These are phyloP conservation scores for Sturmia bella DNA, from an alignment of 2,888 invertebrate genomes.

Conservation along the genomic window DNA sequence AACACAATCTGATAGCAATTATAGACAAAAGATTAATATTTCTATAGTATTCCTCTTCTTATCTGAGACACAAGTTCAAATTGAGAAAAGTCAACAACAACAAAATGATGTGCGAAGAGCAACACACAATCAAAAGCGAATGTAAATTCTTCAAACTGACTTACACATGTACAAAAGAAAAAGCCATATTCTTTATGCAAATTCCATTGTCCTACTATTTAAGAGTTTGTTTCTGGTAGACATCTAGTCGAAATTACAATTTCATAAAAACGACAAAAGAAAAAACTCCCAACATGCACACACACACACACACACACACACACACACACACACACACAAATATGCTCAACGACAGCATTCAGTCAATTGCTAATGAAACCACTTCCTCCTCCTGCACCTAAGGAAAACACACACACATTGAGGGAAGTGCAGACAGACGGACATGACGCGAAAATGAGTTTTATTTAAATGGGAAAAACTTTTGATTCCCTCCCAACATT, in stretches of 20 bases:
- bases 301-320: too few species aligned
- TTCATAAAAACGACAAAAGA: conserved; percentile 45
- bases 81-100: conserved; percentile 6
- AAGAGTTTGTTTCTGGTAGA: conserved; percentile 36
- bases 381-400: conserved; percentile 17
- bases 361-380: conserved; percentile 56
- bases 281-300: too few species aligned
- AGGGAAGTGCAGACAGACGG: neutral
- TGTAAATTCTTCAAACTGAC: neutral
- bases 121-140: conserved; percentile 43
- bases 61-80: conserved; percentile 11
- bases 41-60: neutral
- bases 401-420: neutral
- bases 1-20: conserved; percentile 32
- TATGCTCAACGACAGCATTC: conserved; percentile 63
- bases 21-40: neutral
- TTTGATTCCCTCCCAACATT: conserved; percentile 43
- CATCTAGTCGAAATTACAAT: conserved; percentile 51
- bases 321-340: conserved; percentile 11
- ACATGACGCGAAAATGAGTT: conserved; percentile 62
- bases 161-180: conserved; percentile 35
- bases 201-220: neutral
- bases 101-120: conserved; percentile 12
- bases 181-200: conserved; percentile 25
- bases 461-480: conserved; percentile 56